A percentile compares a stretch with the other conserved stretches of the same genome.
These are phyloP conservation scores for Hippocampus kuda DNA, from an alignment of 2,797 vertebrate genomes.

Conservation along the genomic window DNA sequence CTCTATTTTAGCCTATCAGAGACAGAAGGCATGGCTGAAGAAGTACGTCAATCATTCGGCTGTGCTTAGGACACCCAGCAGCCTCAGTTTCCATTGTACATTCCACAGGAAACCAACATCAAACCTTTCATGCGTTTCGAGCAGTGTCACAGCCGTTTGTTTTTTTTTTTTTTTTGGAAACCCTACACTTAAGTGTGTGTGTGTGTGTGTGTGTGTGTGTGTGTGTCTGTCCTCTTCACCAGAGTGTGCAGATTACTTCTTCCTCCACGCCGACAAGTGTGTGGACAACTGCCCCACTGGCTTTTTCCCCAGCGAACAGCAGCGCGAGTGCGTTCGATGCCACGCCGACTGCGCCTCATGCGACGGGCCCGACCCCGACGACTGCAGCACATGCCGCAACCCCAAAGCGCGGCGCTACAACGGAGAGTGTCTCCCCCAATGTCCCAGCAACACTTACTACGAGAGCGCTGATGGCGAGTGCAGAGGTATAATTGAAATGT, in stretches of 20 bases:
- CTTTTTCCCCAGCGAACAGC: conserved; percentile 58
- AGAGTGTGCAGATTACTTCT: conserved; percentile 70
- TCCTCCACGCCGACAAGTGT: conserved; percentile 66
- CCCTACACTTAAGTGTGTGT: background rate
- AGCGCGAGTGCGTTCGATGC: conserved; percentile 68
- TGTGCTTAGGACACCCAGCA: too few relatives aligned
- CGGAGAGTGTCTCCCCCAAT: conserved; percentile 66
- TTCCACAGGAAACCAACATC: too few relatives aligned
- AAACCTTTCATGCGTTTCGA: too few relatives aligned
- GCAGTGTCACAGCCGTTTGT: too few relatives aligned
- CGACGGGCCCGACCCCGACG: conserved; percentile 62
- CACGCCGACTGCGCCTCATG: conserved; percentile 70
- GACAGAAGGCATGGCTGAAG: too few relatives aligned
- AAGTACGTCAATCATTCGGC: too few relatives aligned
- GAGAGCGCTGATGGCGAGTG: conserved; percentile 58
- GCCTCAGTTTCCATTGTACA: too few relatives aligned
- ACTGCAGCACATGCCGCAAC: conserved; percentile 67
- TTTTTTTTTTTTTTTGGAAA: too few relatives aligned
- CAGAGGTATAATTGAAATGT: conserved; percentile 59
- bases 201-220: too few relatives aligned
- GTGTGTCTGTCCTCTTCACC: background rate
- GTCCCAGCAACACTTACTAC: conserved; percentile 67
- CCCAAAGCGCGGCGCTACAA: conserved; percentile 51
- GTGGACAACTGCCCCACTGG: conserved; percentile 66
- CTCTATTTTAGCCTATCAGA: too few relatives aligned